Percentiles rank a stretch among this genome's conserved stretches.
Evolutionary conservation across 2,113 vertebrate genomes (phyloP).

Genomic region (Copsychus sechellarum): DNA sequence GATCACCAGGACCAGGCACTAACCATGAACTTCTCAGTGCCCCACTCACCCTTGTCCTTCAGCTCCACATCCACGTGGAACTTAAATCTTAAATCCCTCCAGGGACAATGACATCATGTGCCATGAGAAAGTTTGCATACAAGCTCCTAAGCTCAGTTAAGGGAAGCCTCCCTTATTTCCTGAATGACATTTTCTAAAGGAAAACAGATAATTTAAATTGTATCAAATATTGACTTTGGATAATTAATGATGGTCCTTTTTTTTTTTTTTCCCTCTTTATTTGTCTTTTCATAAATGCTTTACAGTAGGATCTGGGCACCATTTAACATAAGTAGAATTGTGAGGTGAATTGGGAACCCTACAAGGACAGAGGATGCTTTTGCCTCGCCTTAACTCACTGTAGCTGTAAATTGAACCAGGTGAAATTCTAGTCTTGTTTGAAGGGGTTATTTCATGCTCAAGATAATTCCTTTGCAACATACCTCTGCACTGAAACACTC

Average conservation of each 20-base stretch:
- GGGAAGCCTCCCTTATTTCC: not conserved
- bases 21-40: too few species aligned
- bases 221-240: not conserved
- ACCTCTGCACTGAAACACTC: not conserved
- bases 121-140: not conserved
- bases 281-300: not conserved
- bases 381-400: not conserved
- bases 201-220: not conserved
- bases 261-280: not conserved
- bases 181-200: not conserved
- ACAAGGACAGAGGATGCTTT: not conserved
- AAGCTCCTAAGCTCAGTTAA: not conserved
- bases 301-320: not conserved
- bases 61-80: not conserved
- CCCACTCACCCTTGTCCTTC: not conserved
- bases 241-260: not conserved
- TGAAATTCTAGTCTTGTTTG: not conserved
- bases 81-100: not conserved
- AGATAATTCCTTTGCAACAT: not conserved
- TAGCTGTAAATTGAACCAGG: not conserved
- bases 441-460: not conserved
- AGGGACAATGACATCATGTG: not conserved
- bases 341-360: not conserved
- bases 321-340: not conserved
- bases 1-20: not conserved